These are phyloP conservation scores for Cinclus cinclus DNA, from an alignment of 2,113 vertebrate species.

Conservation along the genomic window DNA sequence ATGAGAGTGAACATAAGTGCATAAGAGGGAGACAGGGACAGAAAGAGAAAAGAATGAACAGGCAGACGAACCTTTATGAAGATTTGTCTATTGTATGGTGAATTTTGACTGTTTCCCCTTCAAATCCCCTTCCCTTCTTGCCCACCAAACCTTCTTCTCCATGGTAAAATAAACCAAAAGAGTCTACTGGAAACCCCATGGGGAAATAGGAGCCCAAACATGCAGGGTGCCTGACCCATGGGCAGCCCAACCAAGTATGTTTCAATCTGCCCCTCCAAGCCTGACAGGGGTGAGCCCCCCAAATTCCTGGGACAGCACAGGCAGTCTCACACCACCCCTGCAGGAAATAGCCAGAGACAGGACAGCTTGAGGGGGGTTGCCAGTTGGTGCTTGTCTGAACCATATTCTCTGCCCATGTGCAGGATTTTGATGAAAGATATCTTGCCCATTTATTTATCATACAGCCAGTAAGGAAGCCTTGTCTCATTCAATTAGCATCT, in stretches of 20 bases:
- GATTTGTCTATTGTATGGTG: constrained; percentile 64
- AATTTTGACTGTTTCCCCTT: constrained; percentile 57
- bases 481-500: constrained; percentile 15
- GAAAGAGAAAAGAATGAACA: neutral
- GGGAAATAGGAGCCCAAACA: neutral
- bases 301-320: neutral
- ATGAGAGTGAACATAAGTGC: constrained; percentile 2
- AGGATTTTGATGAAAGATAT: neutral
- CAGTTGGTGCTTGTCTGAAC: neutral
- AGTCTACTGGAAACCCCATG: constrained; percentile 10
- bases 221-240: neutral
- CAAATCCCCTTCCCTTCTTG: neutral
- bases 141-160: neutral
- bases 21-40: neutral
- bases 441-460: constrained; percentile 38
- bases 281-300: neutral
- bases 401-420: neutral
- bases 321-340: neutral
- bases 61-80: constrained; percentile 56
- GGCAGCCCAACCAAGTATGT: neutral
- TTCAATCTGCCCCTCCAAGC: neutral
- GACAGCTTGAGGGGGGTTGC: neutral
- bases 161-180: constrained; percentile 32
- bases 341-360: neutral
- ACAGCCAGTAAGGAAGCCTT: constrained; percentile 47